Conservation (phyloP, 2,113 vertebrate species). For the Rhinogobius similis region DNA sequence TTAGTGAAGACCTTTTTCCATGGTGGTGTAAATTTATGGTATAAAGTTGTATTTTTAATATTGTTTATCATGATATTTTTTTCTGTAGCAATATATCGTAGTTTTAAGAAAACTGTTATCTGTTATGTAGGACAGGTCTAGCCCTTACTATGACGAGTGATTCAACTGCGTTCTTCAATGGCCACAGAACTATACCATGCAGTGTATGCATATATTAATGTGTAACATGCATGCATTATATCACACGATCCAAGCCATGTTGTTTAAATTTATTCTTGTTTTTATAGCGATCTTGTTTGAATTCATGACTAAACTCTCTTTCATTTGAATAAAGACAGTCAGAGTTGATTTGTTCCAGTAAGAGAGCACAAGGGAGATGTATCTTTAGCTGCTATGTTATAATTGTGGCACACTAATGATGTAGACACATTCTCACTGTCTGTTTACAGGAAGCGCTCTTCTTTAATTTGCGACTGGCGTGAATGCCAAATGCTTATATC, state of each 20-base stretch:
- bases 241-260: not conserved
- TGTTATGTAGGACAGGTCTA: too few relatives aligned
- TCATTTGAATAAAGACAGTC: conserved; percentile 37
- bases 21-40: too few relatives aligned
- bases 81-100: too few relatives aligned
- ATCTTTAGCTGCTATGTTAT: conserved; percentile 76
- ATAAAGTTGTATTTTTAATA: too few relatives aligned
- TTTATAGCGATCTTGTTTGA: conserved; percentile 1
- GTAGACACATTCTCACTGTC: conserved; percentile 73
- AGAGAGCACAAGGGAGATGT: conserved; percentile 57
- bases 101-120: too few relatives aligned
- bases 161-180: not conserved
- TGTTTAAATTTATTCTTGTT: not conserved
- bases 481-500: conserved; percentile 70
- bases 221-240: not conserved
- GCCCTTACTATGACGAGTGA: not conserved
- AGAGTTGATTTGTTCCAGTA: conserved; percentile 62
- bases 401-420: conserved; percentile 79
- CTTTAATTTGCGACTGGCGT: conserved; percentile 71
- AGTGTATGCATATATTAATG: not conserved
- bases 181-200: not conserved
- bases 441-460: conserved; percentile 75
- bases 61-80: too few relatives aligned
- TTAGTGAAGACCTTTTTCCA: too few relatives aligned
- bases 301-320: not conserved